Percentiles rank a stretch among this genome's conserved stretches.
phyloP scores from a whole-genome alignment of 2,113 vertebrate species.

The Nettapus auritus region DNA sequence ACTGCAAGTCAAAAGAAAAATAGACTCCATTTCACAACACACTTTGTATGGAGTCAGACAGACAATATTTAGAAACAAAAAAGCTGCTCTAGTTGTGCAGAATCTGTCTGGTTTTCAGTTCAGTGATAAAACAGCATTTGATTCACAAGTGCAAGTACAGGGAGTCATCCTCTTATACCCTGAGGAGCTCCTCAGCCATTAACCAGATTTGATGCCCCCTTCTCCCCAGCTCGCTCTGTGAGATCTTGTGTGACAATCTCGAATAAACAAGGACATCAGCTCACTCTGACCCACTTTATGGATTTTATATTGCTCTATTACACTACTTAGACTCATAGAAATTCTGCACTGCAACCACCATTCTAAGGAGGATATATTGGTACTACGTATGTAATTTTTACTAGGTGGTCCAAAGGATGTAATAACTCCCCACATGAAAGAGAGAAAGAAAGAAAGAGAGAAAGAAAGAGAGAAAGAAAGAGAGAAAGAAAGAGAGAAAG shows the following conservation, averaged over 20 bases:
- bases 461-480: too few species aligned
- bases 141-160: neutral
- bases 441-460: too few species aligned
- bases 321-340: neutral
- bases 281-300: neutral
- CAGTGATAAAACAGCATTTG: neutral
- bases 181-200: neutral
- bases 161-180: neutral
- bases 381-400: neutral
- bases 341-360: neutral
- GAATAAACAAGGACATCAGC: neutral
- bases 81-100: neutral
- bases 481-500: too few species aligned
- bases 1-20: rapidly evolving
- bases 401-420: neutral
- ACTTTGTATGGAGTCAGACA: neutral
- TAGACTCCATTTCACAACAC: rapidly evolving
- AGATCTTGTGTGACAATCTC: neutral
- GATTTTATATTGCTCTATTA: neutral
- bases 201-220: neutral
- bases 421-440: rapidly evolving
- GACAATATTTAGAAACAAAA: neutral
- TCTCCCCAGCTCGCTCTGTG: neutral
- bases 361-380: neutral
- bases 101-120: neutral